phyloP scores from a whole-genome alignment of 2,797 vertebrate species.

The Austrolebias charrua region DNA sequence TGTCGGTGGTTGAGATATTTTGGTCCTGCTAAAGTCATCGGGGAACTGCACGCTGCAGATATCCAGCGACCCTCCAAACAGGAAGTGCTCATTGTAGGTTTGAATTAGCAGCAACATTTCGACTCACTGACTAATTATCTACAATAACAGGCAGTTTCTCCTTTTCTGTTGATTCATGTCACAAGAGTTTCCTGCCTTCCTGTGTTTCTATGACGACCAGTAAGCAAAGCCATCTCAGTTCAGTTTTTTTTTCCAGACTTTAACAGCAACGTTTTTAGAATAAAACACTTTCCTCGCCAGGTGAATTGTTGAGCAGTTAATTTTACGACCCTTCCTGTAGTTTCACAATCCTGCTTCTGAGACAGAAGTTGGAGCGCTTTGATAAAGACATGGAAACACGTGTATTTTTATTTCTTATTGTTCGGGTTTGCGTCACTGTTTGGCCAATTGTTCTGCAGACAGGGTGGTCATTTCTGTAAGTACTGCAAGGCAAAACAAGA shows the following conservation, averaged over 20 bases:
- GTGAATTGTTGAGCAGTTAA: constrained; percentile 16
- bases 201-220: constrained; percentile 71
- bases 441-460: neutral
- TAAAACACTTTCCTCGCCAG: constrained; percentile 34
- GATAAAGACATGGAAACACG: neutral
- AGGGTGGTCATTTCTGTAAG: neutral
- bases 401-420: too few species aligned
- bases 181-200: constrained; percentile 64
- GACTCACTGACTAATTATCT: constrained; percentile 72
- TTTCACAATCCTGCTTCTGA: neutral
- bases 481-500: neutral
- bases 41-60: constrained; percentile 7
- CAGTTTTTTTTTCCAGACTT: constrained; percentile 58
- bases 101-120: constrained; percentile 66
- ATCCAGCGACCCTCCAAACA: constrained; percentile 36
- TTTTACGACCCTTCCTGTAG: constrained; percentile 9
- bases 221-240: constrained; percentile 79
- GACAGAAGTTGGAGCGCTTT: neutral
- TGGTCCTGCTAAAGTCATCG: constrained; percentile 70
- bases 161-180: constrained; percentile 44
- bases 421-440: neutral
- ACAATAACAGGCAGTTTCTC: constrained; percentile 57
- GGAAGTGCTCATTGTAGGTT: constrained; percentile 53
- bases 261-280: constrained; percentile 52
- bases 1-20: constrained; percentile 60